These are phyloP conservation scores for Deilephila elpenor DNA, from an alignment of 2,888 invertebrate species.

Conservation along the genomic window DNA sequence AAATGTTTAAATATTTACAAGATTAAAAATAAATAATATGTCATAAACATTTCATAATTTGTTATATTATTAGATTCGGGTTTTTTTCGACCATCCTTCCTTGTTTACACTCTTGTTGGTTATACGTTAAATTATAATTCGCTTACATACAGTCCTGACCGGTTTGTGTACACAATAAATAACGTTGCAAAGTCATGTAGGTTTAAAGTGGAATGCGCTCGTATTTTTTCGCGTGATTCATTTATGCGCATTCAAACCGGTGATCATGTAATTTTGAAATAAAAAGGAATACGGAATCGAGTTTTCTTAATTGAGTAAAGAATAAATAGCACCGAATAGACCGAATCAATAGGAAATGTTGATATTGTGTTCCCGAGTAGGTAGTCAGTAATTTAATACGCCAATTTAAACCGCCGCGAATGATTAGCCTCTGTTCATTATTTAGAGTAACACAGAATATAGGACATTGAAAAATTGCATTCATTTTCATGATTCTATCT, in stretches of 20 bases:
- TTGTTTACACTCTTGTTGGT: neutral
- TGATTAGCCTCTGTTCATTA: neutral
- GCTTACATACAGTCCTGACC: neutral
- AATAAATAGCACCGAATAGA: too few species aligned
- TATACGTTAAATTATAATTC: neutral
- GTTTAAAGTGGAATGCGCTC: neutral
- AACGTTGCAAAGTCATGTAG: neutral
- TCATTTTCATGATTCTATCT: too few species aligned
- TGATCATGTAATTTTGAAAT: neutral
- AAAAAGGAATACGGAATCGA: neutral
- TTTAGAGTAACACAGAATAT: neutral
- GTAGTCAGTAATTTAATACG: conserved; percentile 1
- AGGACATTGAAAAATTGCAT: too few species aligned
- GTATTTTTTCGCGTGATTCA: neutral
- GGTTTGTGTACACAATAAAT: conserved; percentile 16
- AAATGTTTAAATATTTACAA: too few species aligned
- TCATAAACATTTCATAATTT: too few species aligned
- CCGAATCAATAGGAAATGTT: neutral
- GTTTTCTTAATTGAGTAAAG: neutral
- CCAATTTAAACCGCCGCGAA: neutral
- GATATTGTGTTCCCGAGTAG: neutral
- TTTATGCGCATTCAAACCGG: neutral
- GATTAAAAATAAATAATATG: too few species aligned
- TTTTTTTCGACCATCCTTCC: neutral
- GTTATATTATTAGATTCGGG: neutral